Evolutionary conservation across 1,140 invertebrate species (phyloP), one percentile per base, ranked within the genome.

Genomic region (Ruditapes philippinarum): DNA sequence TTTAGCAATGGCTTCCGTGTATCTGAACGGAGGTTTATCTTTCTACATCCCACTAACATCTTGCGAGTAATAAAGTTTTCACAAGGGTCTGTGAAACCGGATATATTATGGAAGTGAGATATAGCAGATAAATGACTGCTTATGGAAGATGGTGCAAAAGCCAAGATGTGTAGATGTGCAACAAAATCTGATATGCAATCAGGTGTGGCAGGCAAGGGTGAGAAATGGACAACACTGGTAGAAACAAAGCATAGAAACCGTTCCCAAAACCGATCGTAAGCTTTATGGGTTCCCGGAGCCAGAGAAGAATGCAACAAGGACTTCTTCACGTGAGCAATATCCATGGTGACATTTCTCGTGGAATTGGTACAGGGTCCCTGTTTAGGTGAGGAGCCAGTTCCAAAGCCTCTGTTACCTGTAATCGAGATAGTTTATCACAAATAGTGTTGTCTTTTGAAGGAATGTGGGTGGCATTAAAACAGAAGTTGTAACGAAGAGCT

Each of bases 361-460:
- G 85, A 4, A 88, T 33, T 33, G 22, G 12, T 45, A 83, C 76
- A 0, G 70, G 60, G 11, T 76, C 0, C 17, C 25, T 65, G 68
- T 90, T 73, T 82, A 92, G 79, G 60, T 73, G 33, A 12, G 81
- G 91, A 17, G 40, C 80, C 40, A 57, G 31, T 0, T 0, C 4
- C 1, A 45, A 38, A 70, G 81, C 87, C n/a, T 86, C 28, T 22
- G 74, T n/a, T 2, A 91, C 78, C 79, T 90, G 79, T 14, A 80
- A 91, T 83, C 85, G 89, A 82, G 91, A 86, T 49, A 91, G 73
- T 25, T 36, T 65, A 49, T 90, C 89, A 57, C 62, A 33, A 70
- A 87, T 60, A 42, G 74, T 31, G 65, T 90, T 92, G n/a, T 51
- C 38, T 70, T 68, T 78, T 22, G 85, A 86, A 12, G 70, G 60